These are phyloP conservation scores for Apotomis turbidana DNA, from an alignment of 2,888 invertebrate genomes.

Conservation along the genomic window DNA sequence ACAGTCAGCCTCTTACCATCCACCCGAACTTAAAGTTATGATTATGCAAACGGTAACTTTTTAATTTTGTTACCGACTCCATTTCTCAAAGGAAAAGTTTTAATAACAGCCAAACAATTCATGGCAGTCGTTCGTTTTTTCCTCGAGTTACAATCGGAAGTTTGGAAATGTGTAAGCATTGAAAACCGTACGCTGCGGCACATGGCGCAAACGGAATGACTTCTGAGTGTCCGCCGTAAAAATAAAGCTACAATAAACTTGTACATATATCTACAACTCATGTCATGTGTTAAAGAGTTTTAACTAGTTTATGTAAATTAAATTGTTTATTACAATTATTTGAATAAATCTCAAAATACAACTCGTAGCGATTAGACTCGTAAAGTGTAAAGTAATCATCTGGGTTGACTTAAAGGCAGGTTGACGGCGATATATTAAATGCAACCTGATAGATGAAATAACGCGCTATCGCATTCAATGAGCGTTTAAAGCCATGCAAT, in stretches of 20 bases:
- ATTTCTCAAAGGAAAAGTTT: slow-evolving; percentile 63
- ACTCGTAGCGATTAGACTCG: not conserved
- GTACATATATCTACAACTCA: slow-evolving; percentile 16
- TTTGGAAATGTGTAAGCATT: slow-evolving; percentile 59
- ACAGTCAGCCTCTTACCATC: slow-evolving; percentile 58
- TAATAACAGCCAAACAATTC: slow-evolving; percentile 66
- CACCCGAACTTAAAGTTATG: slow-evolving; percentile 56
- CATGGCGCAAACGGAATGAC: slow-evolving; percentile 42
- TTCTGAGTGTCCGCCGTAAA: slow-evolving; percentile 55
- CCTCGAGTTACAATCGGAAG: slow-evolving; percentile 54
- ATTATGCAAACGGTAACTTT: slow-evolving; percentile 62
- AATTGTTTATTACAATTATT: too few species aligned
- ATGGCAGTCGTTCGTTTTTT: slow-evolving; percentile 60
- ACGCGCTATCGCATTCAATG: slow-evolving; percentile 15
- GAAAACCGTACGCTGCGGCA: slow-evolving; percentile 53
- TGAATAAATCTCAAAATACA: not conserved
- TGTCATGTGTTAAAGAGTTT: too few species aligned
- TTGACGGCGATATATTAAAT: slow-evolving; percentile 18
- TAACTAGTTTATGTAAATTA: too few species aligned
- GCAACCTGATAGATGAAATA: slow-evolving; percentile 13
- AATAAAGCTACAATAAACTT: slow-evolving; percentile 49
- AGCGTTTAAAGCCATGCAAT: slow-evolving; percentile 8
- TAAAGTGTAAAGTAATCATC: not conserved
- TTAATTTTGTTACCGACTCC: slow-evolving; percentile 59
- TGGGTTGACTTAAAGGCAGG: not conserved